A percentile compares a stretch with the other conserved stretches of the same genome.
Conservation (phyloP, 2,113 vertebrate genomes). For the Notothenia coriiceps region DNA sequence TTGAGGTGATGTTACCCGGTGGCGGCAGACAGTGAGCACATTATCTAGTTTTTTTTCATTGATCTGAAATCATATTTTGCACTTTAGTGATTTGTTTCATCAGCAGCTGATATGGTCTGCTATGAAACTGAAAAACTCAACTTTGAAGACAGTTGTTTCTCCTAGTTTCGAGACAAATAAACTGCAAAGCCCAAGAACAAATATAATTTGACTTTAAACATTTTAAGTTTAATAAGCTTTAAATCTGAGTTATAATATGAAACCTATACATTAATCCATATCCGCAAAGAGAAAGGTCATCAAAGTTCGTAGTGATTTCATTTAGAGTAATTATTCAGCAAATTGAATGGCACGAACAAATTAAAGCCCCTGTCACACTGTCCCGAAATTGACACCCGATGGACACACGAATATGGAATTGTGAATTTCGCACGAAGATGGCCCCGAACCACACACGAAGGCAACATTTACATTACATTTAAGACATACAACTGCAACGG, state of each 20-base stretch:
- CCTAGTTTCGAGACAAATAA: background rate
- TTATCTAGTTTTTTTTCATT: conserved; percentile 49
- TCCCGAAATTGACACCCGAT: too few relatives aligned
- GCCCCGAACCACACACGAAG: too few relatives aligned
- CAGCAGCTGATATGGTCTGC: conserved; percentile 11
- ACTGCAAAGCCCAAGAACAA: background rate
- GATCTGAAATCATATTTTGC: conserved; percentile 41
- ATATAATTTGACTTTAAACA: background rate
- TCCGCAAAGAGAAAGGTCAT: too few relatives aligned
- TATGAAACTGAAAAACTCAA: background rate
- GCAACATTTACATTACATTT: too few relatives aligned
- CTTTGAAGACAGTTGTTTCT: background rate
- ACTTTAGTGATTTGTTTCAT: conserved; percentile 41
- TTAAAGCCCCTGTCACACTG: too few relatives aligned
- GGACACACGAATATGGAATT: too few relatives aligned
- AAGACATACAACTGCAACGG: too few relatives aligned
- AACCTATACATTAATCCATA: background rate
- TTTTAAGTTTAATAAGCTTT: background rate
- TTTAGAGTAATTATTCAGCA: too few relatives aligned
- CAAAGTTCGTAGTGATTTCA: too few relatives aligned
- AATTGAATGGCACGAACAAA: too few relatives aligned
- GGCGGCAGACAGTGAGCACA: conserved; percentile 55
- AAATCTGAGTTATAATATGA: background rate
- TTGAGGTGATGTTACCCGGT: conserved; percentile 25
- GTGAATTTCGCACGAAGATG: too few relatives aligned